Conservation (phyloP, 2,113 vertebrate genomes). For the Chloroceryle aenea region DNA sequence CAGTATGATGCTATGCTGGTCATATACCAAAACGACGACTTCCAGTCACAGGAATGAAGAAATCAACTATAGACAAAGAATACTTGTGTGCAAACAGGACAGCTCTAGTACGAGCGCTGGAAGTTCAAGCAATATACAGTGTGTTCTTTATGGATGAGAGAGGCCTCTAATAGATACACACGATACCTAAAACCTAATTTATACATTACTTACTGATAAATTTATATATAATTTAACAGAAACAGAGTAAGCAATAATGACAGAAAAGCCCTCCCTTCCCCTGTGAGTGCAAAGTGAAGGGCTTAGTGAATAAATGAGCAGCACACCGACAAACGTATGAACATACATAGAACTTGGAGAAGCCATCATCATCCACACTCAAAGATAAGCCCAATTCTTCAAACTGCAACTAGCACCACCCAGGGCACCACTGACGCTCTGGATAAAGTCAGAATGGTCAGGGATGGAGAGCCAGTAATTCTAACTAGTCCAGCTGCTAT, state of each 20-base stretch:
- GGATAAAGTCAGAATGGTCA: background rate
- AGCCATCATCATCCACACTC: background rate
- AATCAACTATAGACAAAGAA: background rate
- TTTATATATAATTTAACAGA: background rate
- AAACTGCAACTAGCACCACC: background rate
- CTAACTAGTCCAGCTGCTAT: too few species aligned
- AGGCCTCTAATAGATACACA: background rate
- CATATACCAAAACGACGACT: background rate
- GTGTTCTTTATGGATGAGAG: background rate
- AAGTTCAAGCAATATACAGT: background rate
- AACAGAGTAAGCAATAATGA: background rate
- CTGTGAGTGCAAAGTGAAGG: fast-evolving
- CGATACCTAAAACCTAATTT: background rate
- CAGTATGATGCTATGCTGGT: background rate
- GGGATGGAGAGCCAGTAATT: background rate
- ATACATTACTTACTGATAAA: background rate
- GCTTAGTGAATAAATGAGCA: background rate
- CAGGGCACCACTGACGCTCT: background rate
- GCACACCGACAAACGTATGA: background rate
- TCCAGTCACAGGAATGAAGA: background rate
- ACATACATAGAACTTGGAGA: background rate
- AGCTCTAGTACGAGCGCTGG: background rate
- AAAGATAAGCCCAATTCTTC: background rate
- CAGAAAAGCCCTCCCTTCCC: background rate
- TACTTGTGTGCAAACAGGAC: background rate